Conservation (phyloP, 2,113 vertebrate species). For the Odocoileus virginianus region DNA sequence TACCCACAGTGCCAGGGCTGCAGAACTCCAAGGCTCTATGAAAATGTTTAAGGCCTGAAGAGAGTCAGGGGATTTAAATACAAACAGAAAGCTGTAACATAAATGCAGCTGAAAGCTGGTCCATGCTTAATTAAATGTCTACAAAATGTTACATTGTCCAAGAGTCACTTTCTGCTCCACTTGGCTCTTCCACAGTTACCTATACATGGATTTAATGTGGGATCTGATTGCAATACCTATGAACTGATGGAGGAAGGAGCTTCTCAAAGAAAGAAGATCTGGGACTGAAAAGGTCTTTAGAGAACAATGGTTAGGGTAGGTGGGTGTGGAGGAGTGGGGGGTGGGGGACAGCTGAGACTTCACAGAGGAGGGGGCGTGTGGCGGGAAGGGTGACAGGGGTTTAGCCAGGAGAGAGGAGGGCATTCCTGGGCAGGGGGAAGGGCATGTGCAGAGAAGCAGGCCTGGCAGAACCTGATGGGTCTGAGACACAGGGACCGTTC, state of each 20-base stretch:
- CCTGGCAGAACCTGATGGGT: rapidly evolving
- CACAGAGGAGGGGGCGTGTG: rapidly evolving
- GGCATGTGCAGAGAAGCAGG: background rate
- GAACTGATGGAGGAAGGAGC: background rate
- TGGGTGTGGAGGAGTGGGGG: rapidly evolving
- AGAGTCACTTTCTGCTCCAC: constrained; percentile 19
- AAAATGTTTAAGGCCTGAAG: background rate
- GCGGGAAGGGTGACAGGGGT: background rate
- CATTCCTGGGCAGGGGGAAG: rapidly evolving
- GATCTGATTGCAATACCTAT: background rate
- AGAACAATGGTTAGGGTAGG: background rate
- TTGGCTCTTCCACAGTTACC: background rate
- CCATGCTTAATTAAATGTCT: constrained; percentile 34
- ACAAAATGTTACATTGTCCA: background rate
- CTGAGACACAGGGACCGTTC: background rate
- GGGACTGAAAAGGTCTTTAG: background rate
- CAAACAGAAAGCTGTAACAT: background rate
- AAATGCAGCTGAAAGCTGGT: constrained; percentile 5
- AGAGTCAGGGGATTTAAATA: background rate
- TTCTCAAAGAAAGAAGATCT: background rate
- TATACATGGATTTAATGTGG: background rate
- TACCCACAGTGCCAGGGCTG: background rate
- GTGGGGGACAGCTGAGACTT: background rate
- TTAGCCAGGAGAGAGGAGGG: background rate
- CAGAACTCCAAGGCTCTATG: background rate